Conservation (phyloP, 2,888 invertebrate species). For the Scotopteryx bipunctaria region DNA sequence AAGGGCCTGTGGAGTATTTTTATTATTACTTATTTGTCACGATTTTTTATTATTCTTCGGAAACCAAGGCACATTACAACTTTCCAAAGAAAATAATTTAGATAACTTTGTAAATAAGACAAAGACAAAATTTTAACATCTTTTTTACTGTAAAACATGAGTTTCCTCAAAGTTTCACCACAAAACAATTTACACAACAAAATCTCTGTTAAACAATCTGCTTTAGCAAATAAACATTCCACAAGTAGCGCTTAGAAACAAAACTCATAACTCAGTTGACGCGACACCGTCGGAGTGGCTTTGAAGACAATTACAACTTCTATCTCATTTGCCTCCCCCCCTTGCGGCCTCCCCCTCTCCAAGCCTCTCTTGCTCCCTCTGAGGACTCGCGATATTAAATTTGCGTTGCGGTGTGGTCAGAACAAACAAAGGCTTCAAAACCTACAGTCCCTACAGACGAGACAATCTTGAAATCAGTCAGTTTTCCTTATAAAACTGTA, state of each 20-base stretch:
- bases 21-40: too few species aligned
- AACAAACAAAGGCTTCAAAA: conserved; percentile 12
- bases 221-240: conserved; percentile 19
- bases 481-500: too few species aligned
- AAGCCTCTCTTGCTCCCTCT: neutral
- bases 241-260: conserved; percentile 21
- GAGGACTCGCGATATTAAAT: conserved; percentile 17
- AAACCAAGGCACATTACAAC: too few species aligned
- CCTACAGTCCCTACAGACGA: conserved; percentile 5
- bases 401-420: conserved; percentile 8
- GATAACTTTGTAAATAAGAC: too few species aligned
- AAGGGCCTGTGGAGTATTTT: too few species aligned
- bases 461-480: neutral
- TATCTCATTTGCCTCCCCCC: conserved; percentile 12
- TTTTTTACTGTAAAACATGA: neutral
- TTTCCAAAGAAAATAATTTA: too few species aligned
- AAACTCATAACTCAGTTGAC: conserved; percentile 33
- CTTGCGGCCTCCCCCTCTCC: conserved; percentile 1
- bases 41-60: too few species aligned
- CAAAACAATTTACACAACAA: conserved; percentile 16
- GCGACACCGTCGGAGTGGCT: conserved; percentile 10
- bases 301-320: conserved; percentile 20
- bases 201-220: conserved; percentile 12
- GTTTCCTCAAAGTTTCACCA: conserved; percentile 10
- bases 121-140: neutral